Conservation (phyloP, 2,113 vertebrate species). For the Dinomys branickii region DNA sequence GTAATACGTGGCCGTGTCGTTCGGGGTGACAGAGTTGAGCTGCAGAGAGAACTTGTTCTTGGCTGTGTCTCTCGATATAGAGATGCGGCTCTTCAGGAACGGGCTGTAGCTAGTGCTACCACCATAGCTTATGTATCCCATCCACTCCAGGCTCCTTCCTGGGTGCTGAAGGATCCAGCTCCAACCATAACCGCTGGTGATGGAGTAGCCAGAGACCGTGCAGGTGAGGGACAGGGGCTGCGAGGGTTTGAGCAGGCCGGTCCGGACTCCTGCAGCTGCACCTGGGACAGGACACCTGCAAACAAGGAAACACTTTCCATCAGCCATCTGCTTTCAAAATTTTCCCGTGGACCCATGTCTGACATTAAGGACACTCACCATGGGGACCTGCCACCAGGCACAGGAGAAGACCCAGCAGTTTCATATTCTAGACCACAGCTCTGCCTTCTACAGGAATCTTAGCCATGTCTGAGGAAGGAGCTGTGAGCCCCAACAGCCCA, state of each 20-base stretch:
- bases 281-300: not conserved
- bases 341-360: not conserved
- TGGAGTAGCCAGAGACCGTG: not conserved
- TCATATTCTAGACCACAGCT: not conserved
- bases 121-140: rapidly evolving
- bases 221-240: not conserved
- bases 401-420: not conserved
- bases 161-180: not conserved
- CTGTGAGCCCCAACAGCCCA: not conserved
- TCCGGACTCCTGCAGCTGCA: not conserved
- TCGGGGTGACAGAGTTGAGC: not conserved
- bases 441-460: not conserved
- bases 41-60: not conserved
- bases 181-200: rapidly evolving
- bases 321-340: not conserved
- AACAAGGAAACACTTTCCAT: not conserved
- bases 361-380: not conserved
- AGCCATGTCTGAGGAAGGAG: not conserved
- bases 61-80: not conserved
- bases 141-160: not conserved
- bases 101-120: not conserved
- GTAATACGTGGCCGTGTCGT: not conserved
- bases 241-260: not conserved
- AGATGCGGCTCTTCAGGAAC: not conserved
- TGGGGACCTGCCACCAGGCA: not conserved